Evolutionary conservation across 2,113 vertebrate species (phyloP).

Genomic region (Penelope pileata): DNA sequence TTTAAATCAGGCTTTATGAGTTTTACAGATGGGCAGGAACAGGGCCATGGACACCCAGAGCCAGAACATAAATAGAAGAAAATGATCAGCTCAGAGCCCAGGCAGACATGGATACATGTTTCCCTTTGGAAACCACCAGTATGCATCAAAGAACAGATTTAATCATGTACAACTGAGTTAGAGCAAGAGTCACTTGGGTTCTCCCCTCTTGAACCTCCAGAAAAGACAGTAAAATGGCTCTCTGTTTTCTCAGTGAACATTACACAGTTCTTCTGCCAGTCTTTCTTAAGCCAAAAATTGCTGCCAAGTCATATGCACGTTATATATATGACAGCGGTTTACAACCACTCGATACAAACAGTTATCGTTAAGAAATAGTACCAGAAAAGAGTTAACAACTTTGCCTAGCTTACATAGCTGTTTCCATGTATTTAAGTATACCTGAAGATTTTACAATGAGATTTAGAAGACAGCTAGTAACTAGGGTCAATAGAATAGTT

Average conservation of each 20-base stretch:
- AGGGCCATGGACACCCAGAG: not conserved
- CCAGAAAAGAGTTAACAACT: not conserved
- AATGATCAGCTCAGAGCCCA: not conserved
- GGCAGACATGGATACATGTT: not conserved
- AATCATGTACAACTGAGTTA: not conserved
- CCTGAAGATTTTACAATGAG: not conserved
- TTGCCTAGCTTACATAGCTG: not conserved
- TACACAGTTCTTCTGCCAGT: not conserved
- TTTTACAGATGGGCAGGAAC: constrained; percentile 54
- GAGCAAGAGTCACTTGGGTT: not conserved
- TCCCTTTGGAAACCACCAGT: not conserved
- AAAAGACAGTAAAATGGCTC: not conserved
- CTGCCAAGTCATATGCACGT: not conserved
- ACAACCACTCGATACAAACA: not conserved
- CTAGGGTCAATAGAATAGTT: not conserved
- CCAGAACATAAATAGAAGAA: constrained; percentile 33
- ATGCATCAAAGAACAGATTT: not conserved
- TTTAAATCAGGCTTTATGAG: constrained; percentile 15
- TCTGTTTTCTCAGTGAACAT: not conserved
- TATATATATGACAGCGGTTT: not conserved
- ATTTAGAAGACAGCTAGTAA: not conserved
- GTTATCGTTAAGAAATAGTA: not conserved
- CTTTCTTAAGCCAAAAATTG: not conserved
- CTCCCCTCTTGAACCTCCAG: not conserved
- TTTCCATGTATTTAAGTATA: not conserved